A percentile compares a stretch with the other conserved stretches of the same genome.
Conservation (phyloP, 2,113 vertebrate genomes). For the Pterocles burchelli region DNA sequence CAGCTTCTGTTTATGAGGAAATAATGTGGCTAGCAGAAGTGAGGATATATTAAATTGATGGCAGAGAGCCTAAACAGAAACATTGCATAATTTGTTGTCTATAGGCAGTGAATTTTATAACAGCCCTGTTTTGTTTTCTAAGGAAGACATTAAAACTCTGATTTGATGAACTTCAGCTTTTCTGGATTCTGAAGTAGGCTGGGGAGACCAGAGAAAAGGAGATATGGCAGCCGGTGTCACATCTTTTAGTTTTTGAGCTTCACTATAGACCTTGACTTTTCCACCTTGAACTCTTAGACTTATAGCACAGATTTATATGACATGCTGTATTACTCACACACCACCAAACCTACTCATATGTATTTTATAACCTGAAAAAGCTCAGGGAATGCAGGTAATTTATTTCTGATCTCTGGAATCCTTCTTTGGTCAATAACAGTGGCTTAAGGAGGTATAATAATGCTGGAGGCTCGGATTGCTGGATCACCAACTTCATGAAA, state of each 20-base stretch:
- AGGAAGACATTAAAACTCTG: neutral
- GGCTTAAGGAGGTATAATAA: neutral
- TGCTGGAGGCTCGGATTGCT: neutral
- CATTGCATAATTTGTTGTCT: neutral
- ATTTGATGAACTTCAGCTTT: neutral
- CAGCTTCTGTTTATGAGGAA: neutral
- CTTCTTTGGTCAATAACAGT: neutral
- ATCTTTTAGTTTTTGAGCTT: neutral
- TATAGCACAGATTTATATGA: neutral
- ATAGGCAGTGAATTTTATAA: neutral
- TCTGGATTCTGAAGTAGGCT: neutral
- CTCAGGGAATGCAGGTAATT: neutral
- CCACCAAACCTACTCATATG: neutral
- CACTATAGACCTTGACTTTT: neutral
- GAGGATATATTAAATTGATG: neutral
- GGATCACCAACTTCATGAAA: neutral
- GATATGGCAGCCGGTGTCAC: neutral
- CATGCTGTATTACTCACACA: rapidly evolving
- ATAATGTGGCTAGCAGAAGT: neutral
- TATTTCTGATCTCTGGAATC: neutral
- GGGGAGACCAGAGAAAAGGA: neutral
- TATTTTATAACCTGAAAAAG: neutral
- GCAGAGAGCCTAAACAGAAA: neutral
- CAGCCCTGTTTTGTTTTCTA: neutral
- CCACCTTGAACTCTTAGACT: neutral